phyloP scores from a whole-genome alignment of 2,797 vertebrate species.

The Leptodactylus fallax region DNA sequence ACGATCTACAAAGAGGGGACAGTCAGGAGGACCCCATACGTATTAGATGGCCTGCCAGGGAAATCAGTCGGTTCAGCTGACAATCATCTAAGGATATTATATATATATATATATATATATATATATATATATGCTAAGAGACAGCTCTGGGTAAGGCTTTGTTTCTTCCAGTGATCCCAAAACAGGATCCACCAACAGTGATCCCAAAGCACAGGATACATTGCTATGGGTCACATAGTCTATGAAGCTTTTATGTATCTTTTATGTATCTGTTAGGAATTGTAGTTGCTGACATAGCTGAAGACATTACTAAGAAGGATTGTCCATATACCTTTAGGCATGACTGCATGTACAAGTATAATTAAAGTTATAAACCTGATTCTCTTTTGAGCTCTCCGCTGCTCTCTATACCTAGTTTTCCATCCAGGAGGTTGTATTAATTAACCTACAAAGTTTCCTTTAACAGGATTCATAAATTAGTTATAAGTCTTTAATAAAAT shows the following conservation, averaged over 20 bases:
- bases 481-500: slow-evolving; percentile 43
- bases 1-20: no score
- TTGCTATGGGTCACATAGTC: neutral
- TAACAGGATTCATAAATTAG: slow-evolving; percentile 46
- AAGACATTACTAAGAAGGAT: neutral
- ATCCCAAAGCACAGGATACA: no score
- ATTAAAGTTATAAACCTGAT: neutral
- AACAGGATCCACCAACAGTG: no score
- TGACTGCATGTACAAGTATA: neutral
- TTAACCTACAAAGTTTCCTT: slow-evolving; percentile 47
- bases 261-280: neutral
- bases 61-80: no score
- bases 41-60: no score
- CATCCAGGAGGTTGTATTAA: slow-evolving; percentile 27
- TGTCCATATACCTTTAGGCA: neutral
- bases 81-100: no score
- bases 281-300: neutral
- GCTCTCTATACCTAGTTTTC: slow-evolving; percentile 10
- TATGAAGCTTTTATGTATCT: neutral
- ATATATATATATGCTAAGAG: no score
- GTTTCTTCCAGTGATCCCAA: neutral
- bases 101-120: no score
- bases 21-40: no score
- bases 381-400: neutral
- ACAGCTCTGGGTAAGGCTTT: neutral